phyloP scores from a whole-genome alignment of 92 coral and sea anemone genomes.

The Porites rus region DNA sequence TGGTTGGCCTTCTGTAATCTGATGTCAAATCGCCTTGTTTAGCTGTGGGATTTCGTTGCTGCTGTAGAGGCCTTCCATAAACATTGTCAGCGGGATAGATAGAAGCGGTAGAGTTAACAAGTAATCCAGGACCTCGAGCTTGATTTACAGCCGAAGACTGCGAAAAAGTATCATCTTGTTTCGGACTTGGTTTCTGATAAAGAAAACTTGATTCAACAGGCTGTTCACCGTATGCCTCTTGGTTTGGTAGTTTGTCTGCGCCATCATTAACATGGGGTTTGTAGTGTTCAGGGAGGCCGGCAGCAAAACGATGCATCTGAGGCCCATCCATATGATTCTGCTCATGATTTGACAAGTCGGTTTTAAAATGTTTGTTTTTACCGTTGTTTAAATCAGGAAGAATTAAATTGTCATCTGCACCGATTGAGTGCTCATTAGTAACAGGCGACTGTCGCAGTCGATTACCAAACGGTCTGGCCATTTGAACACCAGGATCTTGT shows the following conservation, averaged over 20 bases:
- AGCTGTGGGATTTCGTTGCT: background rate
- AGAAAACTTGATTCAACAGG: no score
- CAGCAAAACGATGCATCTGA: slow-evolving; percentile 13
- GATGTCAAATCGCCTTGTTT: background rate
- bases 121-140: background rate
- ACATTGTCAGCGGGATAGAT: background rate
- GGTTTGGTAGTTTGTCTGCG: background rate
- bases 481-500: background rate
- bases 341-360: background rate
- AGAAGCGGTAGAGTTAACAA: background rate
- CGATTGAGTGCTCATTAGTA: slow-evolving; percentile 2
- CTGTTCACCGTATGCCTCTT: background rate
- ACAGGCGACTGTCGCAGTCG: background rate
- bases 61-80: background rate
- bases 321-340: background rate
- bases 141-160: background rate
- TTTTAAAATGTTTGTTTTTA: background rate
- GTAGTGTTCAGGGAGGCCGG: slow-evolving; percentile 18
- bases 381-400: background rate
- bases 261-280: background rate
- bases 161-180: background rate
- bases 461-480: background rate
- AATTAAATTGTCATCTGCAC: slow-evolving; percentile 4
- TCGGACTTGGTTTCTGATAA: background rate
- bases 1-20: slow-evolving; percentile 14